Base-by-base conservation (phyloP, 2,797 vertebrate genomes). In the Eospalax fontanierii region DNA sequence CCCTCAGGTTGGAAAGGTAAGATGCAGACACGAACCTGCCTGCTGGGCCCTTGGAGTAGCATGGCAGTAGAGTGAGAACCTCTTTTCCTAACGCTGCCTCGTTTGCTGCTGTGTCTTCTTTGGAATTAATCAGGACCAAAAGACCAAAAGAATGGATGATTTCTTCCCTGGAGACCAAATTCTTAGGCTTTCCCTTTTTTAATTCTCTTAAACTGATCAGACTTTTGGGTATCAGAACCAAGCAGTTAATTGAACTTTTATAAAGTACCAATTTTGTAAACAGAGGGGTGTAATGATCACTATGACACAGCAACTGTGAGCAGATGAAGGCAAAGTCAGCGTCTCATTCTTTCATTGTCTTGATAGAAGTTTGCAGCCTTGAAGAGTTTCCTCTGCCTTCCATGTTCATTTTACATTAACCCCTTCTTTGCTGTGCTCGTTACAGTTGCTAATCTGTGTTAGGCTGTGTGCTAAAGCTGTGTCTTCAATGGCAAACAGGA, bases 81-180 rank as follows among this genome's bases (percentile, higher is more conserved):
- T 38, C 38, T 33, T 83, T 26, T 33, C 68, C 74, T 1, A 7
- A 2, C 10, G 18, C 54, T 85, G 21, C 30, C 57, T 71, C 50
- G 7, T 85, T 74, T 79, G 57, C 35, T 63, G 9, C 35, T 46
- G 18, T 43, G 22, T 9, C 30, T 43, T 71, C 28, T 83, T 78
- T 24, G 78, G 54, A 83, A 46, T 79, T 78, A 70, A 63, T 15
- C 71, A 61, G 50, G 12, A 87, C 15, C 30, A 28, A 30, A 61
- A 70, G 33, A 24, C 10, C 8, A 54, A 54, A 2, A 50, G 22
- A 33, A 19, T 73, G 43, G 18, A 16, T 5, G 11, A n/a, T 92
- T 65, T 87, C 35, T 87, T 94, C 33, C 76, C 66, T 54, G 50
- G 54, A 95, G 73, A 87, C 33, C 33, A 43, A 75, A 61, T 66